Base-by-base conservation (phyloP, 2,888 invertebrate genomes). In the Pandemis heparana region DNA sequence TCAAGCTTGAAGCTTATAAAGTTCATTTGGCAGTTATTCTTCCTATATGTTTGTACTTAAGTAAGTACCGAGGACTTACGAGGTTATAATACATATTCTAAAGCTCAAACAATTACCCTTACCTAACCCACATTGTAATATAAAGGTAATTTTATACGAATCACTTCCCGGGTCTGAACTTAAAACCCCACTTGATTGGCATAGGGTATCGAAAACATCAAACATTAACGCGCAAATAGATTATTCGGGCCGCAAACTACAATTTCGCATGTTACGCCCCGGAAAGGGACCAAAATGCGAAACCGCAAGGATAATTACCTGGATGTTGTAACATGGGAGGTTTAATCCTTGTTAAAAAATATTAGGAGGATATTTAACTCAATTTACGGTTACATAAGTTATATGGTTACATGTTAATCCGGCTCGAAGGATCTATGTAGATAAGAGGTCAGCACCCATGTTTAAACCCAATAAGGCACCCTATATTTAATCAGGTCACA, bases 151-250 rank as follows among this genome's bases (percentile, higher is more conserved):
- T 63, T 63, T 38, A 46, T 38, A 46, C 67, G 46, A 68, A 72
- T 53, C 18, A 51, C 48, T 65, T 64, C 65, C 65, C 65, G 38
- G 32, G 18, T 10, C 32, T 23, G 14, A 61, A n/a, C 8, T 16
- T 8, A 18, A 53, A 16, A 53, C 70, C 61, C 60, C 23, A 41
- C 51, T 43, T 64, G 39, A 60, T 65, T 39, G 64, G 41, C 43
- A 46, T 10, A 23, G 53, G 16, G 46, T 67, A 53, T 53, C 53
- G 53, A 53, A 18, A 61, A 66, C 66, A 66, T 66, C 66, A 71
- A 66, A 71, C 66, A 71, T 67, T 66, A 39, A 65, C 59, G 51
- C 60, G 18, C 23, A 39, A 71, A 66, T 61, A 46, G 66, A 62
- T 61, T 18, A 59, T 46, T 16, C 39, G 62, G 16, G 32, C 67